Base-by-base conservation (phyloP, 2,113 vertebrate species). In the Pleuronectes platessa region DNA sequence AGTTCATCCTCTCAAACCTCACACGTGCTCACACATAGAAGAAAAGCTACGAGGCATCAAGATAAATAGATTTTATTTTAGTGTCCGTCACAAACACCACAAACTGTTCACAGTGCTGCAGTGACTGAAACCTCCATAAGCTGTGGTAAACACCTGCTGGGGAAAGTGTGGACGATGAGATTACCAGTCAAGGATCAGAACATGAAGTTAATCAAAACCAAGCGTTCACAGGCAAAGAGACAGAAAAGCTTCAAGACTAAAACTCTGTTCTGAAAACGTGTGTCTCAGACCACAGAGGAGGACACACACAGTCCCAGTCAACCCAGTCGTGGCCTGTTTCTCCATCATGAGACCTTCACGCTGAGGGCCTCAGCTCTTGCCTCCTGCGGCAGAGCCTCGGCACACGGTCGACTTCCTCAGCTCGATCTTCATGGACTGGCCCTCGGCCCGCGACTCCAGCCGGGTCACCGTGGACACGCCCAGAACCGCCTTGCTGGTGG, bases 351-450 rank as follows among this genome's bases (percentile, higher is more conserved):
- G 69, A 88, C 62, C 73, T 87, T 89, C 90, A 88, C 91, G 92
- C 78, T 93, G 91, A 88, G 0, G 70, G 90, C 90, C 94, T 98
- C 96, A 97, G 95, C 94, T 94, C 94, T 96, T 96, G 68, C 95
- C 95, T 85, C 93, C 95, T 14, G 91, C 90, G 31, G 93, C 87
- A 89, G 95, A 92, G 88, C 95, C 91, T 93, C 94, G 90, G 93
- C 93, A 93, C 90, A 94, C 90, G 51, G 93, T 88, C 74, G 95
- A 94, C 91, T 96, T 98, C 95, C 96, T 97, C 95, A 99, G 95
- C 95, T 98, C 96, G 93, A 98, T 97, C 95, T 96, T 98, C 97
- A 97, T 95, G 70, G 95, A 96, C 85, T 97, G 97, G 94, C 95
- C 95, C 92, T 97, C 97, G 26, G 96, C 95, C 88, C 95, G 95